phyloP scores from a whole-genome alignment of 2,113 vertebrate genomes.

The Pagrus major region DNA sequence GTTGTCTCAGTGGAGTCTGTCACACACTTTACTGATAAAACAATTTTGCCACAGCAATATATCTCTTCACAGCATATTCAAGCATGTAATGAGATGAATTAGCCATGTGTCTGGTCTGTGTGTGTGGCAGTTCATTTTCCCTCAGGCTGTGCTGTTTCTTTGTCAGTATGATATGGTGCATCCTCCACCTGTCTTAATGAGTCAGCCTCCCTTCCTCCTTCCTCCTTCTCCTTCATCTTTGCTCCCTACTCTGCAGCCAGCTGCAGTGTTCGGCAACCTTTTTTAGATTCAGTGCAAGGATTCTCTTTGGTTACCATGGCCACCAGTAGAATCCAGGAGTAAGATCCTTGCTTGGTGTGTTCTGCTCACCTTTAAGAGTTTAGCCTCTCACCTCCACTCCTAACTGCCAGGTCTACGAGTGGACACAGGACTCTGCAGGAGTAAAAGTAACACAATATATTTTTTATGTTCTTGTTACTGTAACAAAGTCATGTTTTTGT shows the following conservation, averaged over 20 bases:
- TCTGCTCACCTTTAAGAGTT: slow-evolving; percentile 19
- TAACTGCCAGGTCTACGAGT: background rate
- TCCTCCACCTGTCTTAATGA: slow-evolving; percentile 32
- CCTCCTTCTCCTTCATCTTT: slow-evolving; percentile 5
- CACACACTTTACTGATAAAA: slow-evolving; percentile 3
- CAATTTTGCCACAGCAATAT: background rate
- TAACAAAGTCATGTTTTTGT: background rate
- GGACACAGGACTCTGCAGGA: background rate
- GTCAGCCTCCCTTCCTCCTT: slow-evolving; percentile 16
- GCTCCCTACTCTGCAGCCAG: slow-evolving; percentile 16
- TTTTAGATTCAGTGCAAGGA: slow-evolving; percentile 32
- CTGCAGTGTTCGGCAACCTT: slow-evolving; percentile 37
- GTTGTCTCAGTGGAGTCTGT: background rate
- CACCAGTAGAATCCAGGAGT: slow-evolving; percentile 46
- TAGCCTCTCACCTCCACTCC: slow-evolving; percentile 7
- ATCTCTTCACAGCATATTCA: background rate
- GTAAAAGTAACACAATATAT: no score
- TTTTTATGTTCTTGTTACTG: background rate
- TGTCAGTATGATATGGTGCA: background rate
- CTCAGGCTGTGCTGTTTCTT: slow-evolving; percentile 14
- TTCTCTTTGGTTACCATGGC: slow-evolving; percentile 60
- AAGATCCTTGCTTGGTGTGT: slow-evolving; percentile 15
- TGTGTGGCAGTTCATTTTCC: background rate
- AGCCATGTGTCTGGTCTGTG: background rate
- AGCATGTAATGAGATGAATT: background rate